phyloP scores from a whole-genome alignment of 2,113 vertebrate genomes.

The Anarhynchus alexandrinus region DNA sequence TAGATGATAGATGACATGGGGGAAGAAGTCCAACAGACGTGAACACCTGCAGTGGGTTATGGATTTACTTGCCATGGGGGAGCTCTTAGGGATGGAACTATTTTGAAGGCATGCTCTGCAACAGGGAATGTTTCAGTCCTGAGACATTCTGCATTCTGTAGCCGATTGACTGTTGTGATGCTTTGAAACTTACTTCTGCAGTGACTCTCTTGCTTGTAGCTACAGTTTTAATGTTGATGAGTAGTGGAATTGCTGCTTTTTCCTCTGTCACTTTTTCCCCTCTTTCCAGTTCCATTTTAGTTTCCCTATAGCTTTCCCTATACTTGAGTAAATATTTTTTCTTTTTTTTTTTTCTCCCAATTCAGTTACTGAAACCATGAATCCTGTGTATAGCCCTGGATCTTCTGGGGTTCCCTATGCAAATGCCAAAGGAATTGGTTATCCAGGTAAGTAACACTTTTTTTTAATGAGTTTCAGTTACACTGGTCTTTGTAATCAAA shows the following conservation, averaged over 20 bases:
- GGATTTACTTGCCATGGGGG: rapidly evolving
- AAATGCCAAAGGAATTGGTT: conserved; percentile 95
- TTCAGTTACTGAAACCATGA: conserved; percentile 84
- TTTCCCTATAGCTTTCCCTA: not conserved
- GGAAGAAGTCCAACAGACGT: not conserved
- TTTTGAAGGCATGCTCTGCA: not conserved
- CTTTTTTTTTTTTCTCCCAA: not conserved
- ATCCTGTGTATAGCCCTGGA: conserved; percentile 96
- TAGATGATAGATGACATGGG: too few relatives aligned
- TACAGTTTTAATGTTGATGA: not conserved
- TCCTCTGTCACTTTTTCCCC: not conserved
- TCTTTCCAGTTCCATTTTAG: not conserved
- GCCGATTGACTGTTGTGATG: not conserved
- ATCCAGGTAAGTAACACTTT: conserved; percentile 82
- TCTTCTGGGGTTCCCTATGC: conserved; percentile 95
- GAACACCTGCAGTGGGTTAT: not conserved
- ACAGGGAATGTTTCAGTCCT: not conserved
- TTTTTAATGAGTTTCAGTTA: not conserved
- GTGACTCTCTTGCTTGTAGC: not conserved
- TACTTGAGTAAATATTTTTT: not conserved
- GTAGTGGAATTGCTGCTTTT: not conserved
- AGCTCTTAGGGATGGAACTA: not conserved
- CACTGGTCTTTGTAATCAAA: not conserved
- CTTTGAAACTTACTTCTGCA: not conserved
- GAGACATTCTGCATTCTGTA: not conserved